These are phyloP conservation scores for Stramonita haemastoma DNA, from an alignment of 2,888 invertebrate species.

Conservation along the genomic window DNA sequence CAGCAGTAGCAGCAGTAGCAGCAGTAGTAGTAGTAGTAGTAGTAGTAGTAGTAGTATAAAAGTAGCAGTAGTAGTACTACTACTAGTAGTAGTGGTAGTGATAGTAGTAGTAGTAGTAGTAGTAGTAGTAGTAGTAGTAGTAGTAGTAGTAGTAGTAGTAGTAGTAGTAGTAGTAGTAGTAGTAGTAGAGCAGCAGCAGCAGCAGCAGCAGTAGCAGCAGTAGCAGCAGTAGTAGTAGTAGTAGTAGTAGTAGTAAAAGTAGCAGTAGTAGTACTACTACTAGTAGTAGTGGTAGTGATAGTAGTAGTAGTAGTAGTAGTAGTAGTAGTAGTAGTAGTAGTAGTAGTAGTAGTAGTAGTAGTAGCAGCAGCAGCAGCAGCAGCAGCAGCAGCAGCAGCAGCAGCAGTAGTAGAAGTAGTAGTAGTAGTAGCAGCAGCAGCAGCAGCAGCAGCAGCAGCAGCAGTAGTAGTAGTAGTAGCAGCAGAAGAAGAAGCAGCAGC, in stretches of 20 bases:
- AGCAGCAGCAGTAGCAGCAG: no score
- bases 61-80: background rate
- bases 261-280: background rate
- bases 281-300: no score
- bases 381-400: background rate
- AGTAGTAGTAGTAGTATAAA: background rate
- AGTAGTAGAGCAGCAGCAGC: no score
- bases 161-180: background rate
- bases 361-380: background rate
- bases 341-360: background rate
- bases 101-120: background rate
- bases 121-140: conserved; percentile 9
- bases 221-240: no score
- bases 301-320: background rate
- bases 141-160: background rate
- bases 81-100: no score
- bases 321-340: background rate
- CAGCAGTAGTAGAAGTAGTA: background rate
- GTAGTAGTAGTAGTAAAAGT: background rate
- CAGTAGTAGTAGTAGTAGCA: background rate
- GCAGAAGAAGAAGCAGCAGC: background rate
- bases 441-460: background rate
- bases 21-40: background rate
- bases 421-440: no score
- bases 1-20: no score